Percentiles rank a stretch among this genome's conserved stretches.
These are phyloP conservation scores for Acestrorhynchus altus DNA, from an alignment of 2,797 vertebrate genomes.

Conservation along the genomic window DNA sequence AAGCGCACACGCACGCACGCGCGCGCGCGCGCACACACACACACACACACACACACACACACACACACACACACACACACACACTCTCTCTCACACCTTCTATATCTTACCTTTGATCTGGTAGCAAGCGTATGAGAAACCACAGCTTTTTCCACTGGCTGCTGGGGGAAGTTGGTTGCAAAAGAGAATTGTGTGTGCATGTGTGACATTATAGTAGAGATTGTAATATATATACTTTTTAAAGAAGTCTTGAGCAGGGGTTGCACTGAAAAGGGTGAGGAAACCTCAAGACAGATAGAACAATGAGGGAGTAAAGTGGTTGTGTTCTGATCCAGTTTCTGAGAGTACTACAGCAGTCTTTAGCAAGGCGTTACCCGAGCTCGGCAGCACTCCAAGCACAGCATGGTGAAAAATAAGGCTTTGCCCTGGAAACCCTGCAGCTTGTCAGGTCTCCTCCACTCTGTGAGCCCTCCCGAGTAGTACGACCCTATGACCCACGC, in stretches of 20 bases:
- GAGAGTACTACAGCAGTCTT: not conserved
- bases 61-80: not conserved
- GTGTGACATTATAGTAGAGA: slow-evolving; percentile 18
- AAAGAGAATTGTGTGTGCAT: slow-evolving; percentile 14
- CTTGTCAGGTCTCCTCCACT: not conserved
- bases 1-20: not conserved
- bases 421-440: not conserved
- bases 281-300: no score
- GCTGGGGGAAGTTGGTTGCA: slow-evolving; percentile 69
- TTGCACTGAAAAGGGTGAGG: not conserved
- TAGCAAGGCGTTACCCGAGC: not conserved
- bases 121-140: slow-evolving; percentile 78
- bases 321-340: not conserved
- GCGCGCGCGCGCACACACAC: not conserved
- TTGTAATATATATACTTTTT: not conserved
- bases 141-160: slow-evolving; percentile 81
- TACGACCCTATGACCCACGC: not conserved
- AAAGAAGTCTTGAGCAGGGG: not conserved
- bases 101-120: slow-evolving; percentile 68
- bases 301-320: not conserved
- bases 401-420: not conserved
- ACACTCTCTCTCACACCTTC: slow-evolving; percentile 10
- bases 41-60: not conserved
- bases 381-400: no score
- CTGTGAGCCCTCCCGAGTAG: not conserved